A percentile compares a stretch with the other conserved stretches of the same genome.
phyloP scores from a whole-genome alignment of 1,140 invertebrate species.

The Drosophila nasuta region DNA sequence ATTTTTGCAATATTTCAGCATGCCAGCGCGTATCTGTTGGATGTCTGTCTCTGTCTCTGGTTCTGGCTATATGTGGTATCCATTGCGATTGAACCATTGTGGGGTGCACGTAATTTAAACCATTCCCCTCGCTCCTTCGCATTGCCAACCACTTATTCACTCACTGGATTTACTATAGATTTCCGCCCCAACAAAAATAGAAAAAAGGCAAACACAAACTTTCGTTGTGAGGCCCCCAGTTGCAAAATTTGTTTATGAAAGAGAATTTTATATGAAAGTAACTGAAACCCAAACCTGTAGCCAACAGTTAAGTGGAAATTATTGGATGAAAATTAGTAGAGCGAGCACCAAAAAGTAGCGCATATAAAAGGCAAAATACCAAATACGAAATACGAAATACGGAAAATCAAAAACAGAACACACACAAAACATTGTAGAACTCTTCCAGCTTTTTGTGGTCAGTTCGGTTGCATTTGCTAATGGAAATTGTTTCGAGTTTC shows the following conservation, averaged over 20 bases:
- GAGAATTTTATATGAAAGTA: constrained; percentile 72
- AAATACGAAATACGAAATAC: too few relatives aligned
- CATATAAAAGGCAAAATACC: neutral
- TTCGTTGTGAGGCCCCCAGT: constrained; percentile 9
- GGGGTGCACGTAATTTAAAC: constrained; percentile 51
- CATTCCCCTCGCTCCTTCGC: neutral
- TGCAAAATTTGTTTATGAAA: constrained; percentile 61
- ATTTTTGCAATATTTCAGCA: constrained; percentile 48
- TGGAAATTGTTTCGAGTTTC: constrained; percentile 55
- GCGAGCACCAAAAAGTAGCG: constrained; percentile 36
- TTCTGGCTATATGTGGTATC: constrained; percentile 39
- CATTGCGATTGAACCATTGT: constrained; percentile 53
- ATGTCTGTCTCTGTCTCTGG: constrained; percentile 29
- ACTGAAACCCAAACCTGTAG: constrained; percentile 48
- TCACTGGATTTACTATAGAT: constrained; percentile 10
- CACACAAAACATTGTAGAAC: constrained; percentile 1
- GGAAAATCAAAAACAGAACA: neutral
- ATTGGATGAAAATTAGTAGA: constrained; percentile 75
- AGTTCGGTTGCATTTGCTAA: constrained; percentile 71
- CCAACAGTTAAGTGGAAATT: constrained; percentile 75
- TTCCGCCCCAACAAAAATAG: neutral
- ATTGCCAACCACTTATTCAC: constrained; percentile 13
- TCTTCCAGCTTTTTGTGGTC: constrained; percentile 60
- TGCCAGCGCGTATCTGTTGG: constrained; percentile 43
- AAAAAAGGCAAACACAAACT: constrained; percentile 22